phyloP scores from a whole-genome alignment of 37 sponge, comb jelly and placozoan genomes.

The Beroe ovata region DNA sequence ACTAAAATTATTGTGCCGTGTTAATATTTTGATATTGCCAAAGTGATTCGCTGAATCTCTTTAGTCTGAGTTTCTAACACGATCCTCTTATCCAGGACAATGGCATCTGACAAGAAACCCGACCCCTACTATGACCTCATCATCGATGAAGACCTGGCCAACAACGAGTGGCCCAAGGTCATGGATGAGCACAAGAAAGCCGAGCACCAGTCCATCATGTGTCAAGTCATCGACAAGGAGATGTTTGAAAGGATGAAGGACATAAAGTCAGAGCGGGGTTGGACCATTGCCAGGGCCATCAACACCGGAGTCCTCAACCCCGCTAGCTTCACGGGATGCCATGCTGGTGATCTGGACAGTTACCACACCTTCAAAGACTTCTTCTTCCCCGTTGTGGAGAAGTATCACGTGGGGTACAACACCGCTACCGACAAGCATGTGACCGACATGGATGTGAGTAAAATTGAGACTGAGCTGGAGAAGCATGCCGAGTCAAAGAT shows the following conservation, averaged over 20 bases:
- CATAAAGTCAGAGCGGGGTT: slow-evolving; percentile 66
- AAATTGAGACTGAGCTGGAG: slow-evolving; percentile 68
- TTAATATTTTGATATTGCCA: no score
- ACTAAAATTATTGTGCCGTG: no score
- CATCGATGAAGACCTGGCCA: slow-evolving; percentile 72
- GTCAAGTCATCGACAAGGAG: slow-evolving; percentile 69
- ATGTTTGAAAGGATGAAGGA: slow-evolving; percentile 73
- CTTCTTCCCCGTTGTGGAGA: slow-evolving; percentile 71
- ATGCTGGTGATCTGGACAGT: slow-evolving; percentile 78
- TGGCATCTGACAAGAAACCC: neutral
- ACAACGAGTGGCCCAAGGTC: slow-evolving; percentile 72
- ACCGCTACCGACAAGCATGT: slow-evolving; percentile 68
- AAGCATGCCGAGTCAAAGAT: slow-evolving; percentile 69
- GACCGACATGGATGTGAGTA: slow-evolving; percentile 71
- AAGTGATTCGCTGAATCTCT: no score
- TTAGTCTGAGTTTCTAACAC: no score
- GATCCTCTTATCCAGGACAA: neutral
- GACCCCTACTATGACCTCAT: slow-evolving; percentile 76
- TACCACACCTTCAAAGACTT: slow-evolving; percentile 70
- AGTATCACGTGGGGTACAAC: slow-evolving; percentile 71
- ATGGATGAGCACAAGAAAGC: slow-evolving; percentile 47
- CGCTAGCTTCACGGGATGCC: slow-evolving; percentile 71
- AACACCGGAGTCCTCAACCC: slow-evolving; percentile 71
- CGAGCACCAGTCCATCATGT: slow-evolving; percentile 69
- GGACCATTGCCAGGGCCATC: slow-evolving; percentile 78